These are phyloP conservation scores for Parapristionchus giblindavisi DNA, from an alignment of 2,888 invertebrate species.

Conservation along the genomic window DNA sequence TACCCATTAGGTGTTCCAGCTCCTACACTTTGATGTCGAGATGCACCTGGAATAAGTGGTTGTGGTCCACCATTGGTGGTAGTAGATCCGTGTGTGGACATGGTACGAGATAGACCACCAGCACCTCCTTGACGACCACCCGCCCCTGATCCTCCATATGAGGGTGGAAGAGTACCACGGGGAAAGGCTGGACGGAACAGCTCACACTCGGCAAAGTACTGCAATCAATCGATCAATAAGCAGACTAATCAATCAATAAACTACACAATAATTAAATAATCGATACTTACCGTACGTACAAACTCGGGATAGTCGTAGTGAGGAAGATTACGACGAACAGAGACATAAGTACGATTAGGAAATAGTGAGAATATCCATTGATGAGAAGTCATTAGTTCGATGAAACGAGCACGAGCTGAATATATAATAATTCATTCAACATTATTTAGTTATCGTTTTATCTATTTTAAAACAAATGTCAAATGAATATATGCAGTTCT, in stretches of 20 bases:
- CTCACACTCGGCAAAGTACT: conserved; percentile 40
- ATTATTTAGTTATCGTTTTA: too few relatives aligned
- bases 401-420: conserved; percentile 54
- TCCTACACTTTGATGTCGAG: conserved; percentile 34
- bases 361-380: conserved; percentile 69
- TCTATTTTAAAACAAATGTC: too few relatives aligned
- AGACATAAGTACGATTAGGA: conserved; percentile 67
- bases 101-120: conserved; percentile 31
- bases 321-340: conserved; percentile 67
- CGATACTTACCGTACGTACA: conserved; percentile 58
- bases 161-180: conserved; percentile 14
- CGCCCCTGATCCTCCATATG: background rate
- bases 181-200: conserved; percentile 38
- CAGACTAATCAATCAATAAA: background rate
- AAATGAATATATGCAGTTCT: too few relatives aligned
- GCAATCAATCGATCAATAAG: background rate
- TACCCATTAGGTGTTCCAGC: too few relatives aligned
- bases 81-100: conserved; percentile 14
- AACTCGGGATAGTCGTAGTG: conserved; percentile 66
- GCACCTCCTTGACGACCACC: background rate
- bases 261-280: background rate
- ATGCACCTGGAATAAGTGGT: conserved; percentile 36
- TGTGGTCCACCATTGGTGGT: conserved; percentile 23
- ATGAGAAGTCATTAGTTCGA: conserved; percentile 63
- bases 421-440: too few relatives aligned